Percentiles rank a stretch among this genome's conserved stretches.
Evolutionary conservation across 2,113 vertebrate genomes (phyloP).

Genomic region (Isurus oxyrinchus): DNA sequence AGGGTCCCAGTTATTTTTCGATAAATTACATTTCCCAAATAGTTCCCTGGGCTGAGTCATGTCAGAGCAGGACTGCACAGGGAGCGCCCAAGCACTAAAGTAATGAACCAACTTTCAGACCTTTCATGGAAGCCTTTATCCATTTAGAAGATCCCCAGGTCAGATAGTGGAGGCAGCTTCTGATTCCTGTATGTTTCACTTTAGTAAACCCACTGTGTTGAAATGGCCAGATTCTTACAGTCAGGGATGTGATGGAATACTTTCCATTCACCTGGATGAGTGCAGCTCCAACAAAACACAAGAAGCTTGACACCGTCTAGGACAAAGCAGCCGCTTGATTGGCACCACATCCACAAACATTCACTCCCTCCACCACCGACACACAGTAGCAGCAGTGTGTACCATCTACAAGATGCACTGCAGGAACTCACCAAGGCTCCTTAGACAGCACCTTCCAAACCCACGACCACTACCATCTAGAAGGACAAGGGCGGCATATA

Average conservation of each 20-base stretch:
- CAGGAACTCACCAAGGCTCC: no score
- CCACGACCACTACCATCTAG: no score
- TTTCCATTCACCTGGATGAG: no score
- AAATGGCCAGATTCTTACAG: neutral
- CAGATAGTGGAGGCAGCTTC: neutral
- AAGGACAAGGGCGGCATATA: no score
- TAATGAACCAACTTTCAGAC: neutral
- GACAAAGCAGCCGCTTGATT: no score
- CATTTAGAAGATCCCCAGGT: neutral
- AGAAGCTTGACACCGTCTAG: no score
- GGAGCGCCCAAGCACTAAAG: neutral
- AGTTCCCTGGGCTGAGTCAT: neutral
- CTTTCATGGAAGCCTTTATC: neutral
- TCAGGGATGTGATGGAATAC: neutral
- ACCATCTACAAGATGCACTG: no score
- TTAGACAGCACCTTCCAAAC: no score
- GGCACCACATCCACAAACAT: no score
- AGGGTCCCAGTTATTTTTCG: neutral
- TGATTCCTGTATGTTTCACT: neutral
- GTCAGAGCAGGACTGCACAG: neutral
- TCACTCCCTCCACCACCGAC: no score
- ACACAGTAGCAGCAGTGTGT: no score
- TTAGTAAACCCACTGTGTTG: neutral
- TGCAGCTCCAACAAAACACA: no score
- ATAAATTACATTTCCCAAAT: neutral